Base-by-base conservation (phyloP, 2,113 vertebrate species). In the Sinocyclocheilus rhinocerous region DNA sequence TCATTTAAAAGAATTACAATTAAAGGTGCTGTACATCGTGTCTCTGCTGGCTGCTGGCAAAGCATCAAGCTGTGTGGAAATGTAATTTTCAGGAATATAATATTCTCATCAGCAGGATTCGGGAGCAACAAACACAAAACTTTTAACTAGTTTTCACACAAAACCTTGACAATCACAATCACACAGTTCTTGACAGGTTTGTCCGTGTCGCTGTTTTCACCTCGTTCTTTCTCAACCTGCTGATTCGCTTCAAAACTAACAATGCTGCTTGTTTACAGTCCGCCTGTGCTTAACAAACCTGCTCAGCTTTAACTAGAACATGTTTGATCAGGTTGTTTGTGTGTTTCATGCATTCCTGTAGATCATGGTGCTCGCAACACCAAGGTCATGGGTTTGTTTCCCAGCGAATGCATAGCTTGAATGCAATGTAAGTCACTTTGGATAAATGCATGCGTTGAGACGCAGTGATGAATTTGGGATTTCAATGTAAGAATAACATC, bases 81-180 rank as follows among this genome's bases (percentile, higher is more conserved):
- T 87, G 84, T 85, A 52, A 87, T 87, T 86, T 85, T 72, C 73
- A 88, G 73, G 52, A 24, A 86, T 78, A 84, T 81, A 81, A 78
- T 59, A 76, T 76, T 77, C 69, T 87, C 52, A 61, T 45, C 10
- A 45, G 85, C 83, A 85, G 89, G 80, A 85, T 85, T 78, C 87
- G 86, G 65, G 52, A 24, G 5, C 65, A 50, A 36, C 29, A 80
- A 81, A 67, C 70, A 86, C 50, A 76, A 61, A 84, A 81, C 50
- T 39, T 88, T 84, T 84, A 84, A 90, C 87, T 88, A 63, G 75
- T 86, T 88, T 88, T 69, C 80, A 76, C 73, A 65, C 57, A 20
- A 59, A 29, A 75, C 65, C 61, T 63, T 87, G n/a, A 84, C n/a
- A 12, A 79, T 29, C 33, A n/a, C 18, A 18, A 39, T 7, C 63